These are phyloP conservation scores for Coracopsis vasa DNA, from an alignment of 2,113 vertebrate genomes.

Conservation along the genomic window DNA sequence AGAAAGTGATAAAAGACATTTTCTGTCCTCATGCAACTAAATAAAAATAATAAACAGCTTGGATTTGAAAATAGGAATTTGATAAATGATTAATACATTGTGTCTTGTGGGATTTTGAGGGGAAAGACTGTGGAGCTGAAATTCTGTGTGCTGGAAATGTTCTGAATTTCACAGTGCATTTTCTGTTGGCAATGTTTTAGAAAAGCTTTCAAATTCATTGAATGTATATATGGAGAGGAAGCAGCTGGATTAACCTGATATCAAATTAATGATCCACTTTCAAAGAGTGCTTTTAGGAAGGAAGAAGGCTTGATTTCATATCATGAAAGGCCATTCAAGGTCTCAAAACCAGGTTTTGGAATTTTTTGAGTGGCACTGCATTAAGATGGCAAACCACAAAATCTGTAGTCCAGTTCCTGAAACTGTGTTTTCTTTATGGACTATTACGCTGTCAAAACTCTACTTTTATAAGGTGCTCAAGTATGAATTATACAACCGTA, in stretches of 20 bases:
- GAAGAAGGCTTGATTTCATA: background rate
- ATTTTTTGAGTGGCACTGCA: background rate
- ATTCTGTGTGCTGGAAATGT: background rate
- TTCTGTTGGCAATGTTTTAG: background rate
- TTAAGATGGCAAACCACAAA: background rate
- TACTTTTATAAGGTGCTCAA: slow-evolving; percentile 33
- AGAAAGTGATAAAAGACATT: background rate
- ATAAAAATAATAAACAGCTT: background rate
- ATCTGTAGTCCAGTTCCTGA: background rate
- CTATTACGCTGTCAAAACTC: background rate
- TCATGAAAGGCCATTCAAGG: background rate
- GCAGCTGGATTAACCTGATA: background rate
- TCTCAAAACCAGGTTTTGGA: background rate
- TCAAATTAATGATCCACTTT: background rate
- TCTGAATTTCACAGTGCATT: background rate
- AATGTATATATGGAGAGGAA: background rate
- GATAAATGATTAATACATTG: background rate
- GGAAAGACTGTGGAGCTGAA: background rate
- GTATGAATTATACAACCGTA: slow-evolving; percentile 44
- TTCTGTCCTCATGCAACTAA: background rate
- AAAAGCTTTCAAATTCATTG: background rate
- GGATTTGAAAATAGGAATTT: slow-evolving; percentile 1
- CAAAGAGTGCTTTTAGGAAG: background rate
- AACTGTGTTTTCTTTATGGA: slow-evolving; percentile 8
- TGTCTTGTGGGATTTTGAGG: background rate